Base-by-base conservation (phyloP, 2,888 invertebrate species). In the Drosophila histrio region DNA sequence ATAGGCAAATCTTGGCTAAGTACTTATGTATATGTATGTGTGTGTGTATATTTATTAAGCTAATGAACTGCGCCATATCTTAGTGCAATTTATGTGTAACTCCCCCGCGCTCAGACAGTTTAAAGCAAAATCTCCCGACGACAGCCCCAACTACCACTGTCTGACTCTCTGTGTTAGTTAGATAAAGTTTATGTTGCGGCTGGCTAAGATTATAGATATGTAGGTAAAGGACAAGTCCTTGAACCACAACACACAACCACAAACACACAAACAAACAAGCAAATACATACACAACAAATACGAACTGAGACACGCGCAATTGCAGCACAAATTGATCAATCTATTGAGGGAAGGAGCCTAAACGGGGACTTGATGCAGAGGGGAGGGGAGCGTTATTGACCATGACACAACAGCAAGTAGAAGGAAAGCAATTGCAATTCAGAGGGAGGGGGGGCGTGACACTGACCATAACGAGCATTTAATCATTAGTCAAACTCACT, bases 51-150 rank as follows among this genome's bases (percentile, higher is more conserved):
- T 73, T 63, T 72, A 74, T 74, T 74, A 74, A 72, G 63, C 69
- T 69, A 74, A 74, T 72, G 72, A 74, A 72, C 74, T 69, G 63
- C 47, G 63, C 56, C 69, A 64, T 72, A 69, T 74, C 56, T 63
- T 41, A 60, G 44, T 74, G 74, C 63, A 74, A 41, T 68, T 73
- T 68, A 73, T 73, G 54, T 50, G 22, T 15, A n/a, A 9, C 5
- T 3, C 17, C 11, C n/a, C 30, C 9, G 0, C 13, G 9, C n/a
- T 28, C 26, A 22, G 28, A 1, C 22, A 60, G 4, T 64, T 58
- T 50, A 59, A 70, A 44, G 38, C 34, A 24, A 13, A 36, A 32
- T 2, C 22, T 19, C 32, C 6, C n/a, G n/a, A 5, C 28, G 2
- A 9, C 3, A 3, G 6, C 26, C 24, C 15, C 15, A 9, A 2